Evolutionary conservation across 2,113 vertebrate species (phyloP).

Genomic region (Semicossyphus pulcher): DNA sequence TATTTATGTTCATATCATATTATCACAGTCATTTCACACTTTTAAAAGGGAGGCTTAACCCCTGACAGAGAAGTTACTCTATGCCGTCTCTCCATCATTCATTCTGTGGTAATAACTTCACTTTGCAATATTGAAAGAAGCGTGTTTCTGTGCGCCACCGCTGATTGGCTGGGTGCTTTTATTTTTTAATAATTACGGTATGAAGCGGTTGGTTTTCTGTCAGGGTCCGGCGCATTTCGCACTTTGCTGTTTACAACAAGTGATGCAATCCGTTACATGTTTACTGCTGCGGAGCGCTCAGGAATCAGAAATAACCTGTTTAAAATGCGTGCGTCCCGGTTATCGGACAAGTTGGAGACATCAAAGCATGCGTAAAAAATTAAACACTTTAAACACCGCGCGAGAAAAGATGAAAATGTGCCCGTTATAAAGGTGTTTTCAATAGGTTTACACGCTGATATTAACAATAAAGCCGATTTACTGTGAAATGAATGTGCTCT

Average conservation of each 20-base stretch:
- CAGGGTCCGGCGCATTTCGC: neutral
- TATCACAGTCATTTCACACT: conserved; percentile 12
- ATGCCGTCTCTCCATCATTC: conserved; percentile 27
- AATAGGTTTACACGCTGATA: neutral
- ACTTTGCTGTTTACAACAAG: conserved; percentile 33
- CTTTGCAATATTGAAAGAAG: conserved; percentile 50
- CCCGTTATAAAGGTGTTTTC: neutral
- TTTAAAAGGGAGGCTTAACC: neutral
- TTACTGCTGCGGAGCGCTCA: conserved; percentile 43
- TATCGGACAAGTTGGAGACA: conserved; percentile 34
- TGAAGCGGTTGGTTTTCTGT: neutral
- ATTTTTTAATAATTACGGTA: conserved; percentile 29
- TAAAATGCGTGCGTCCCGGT: conserved; percentile 32
- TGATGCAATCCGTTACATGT: conserved; percentile 36
- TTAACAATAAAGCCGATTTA: neutral
- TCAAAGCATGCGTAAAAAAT: conserved; percentile 9
- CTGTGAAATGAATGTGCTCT: neutral
- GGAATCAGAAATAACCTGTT: conserved; percentile 44
- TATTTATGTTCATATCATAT: neutral
- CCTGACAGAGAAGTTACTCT: conserved; percentile 6
- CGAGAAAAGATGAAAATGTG: neutral
- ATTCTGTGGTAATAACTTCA: conserved; percentile 40
- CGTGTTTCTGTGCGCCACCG: conserved; percentile 46
- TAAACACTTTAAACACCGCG: neutral
- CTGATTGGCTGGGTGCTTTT: conserved; percentile 70